phyloP scores from a whole-genome alignment of 2,113 vertebrate genomes.

The Irena cyanogastra region DNA sequence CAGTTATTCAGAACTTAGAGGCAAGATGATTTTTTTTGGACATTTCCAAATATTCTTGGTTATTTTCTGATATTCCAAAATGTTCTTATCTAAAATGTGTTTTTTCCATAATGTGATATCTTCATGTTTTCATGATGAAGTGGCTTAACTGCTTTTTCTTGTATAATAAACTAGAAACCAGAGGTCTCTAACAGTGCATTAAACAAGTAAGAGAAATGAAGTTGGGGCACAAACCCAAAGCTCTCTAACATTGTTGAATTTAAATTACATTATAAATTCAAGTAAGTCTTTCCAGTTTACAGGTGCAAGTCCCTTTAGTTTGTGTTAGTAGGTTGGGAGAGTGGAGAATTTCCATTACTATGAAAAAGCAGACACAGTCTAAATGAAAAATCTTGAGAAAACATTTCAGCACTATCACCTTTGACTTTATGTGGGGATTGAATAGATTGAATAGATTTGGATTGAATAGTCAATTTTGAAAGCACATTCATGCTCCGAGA shows the following conservation, averaged over 20 bases:
- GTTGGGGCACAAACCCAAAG: background rate
- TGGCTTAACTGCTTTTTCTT: background rate
- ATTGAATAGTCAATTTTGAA: background rate
- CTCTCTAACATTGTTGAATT: background rate
- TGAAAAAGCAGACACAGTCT: background rate
- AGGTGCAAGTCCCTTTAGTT: background rate
- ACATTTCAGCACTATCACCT: background rate
- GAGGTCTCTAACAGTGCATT: background rate
- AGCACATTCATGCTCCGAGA: accelerated
- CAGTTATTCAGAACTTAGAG: background rate
- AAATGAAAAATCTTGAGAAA: background rate
- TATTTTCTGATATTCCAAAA: background rate
- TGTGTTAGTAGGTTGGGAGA: background rate
- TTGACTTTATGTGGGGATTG: background rate
- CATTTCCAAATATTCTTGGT: background rate
- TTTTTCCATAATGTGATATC: background rate
- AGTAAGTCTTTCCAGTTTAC: background rate
- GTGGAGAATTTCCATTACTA: background rate
- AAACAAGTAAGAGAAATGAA: background rate
- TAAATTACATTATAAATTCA: background rate
- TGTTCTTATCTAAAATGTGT: background rate
- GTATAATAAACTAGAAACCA: background rate
- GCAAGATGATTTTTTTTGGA: background rate
- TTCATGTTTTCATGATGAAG: background rate
- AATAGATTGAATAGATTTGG: background rate